Evolutionary conservation across 1,140 invertebrate species (phyloP).

Genomic region (Drosophila nikananu): DNA sequence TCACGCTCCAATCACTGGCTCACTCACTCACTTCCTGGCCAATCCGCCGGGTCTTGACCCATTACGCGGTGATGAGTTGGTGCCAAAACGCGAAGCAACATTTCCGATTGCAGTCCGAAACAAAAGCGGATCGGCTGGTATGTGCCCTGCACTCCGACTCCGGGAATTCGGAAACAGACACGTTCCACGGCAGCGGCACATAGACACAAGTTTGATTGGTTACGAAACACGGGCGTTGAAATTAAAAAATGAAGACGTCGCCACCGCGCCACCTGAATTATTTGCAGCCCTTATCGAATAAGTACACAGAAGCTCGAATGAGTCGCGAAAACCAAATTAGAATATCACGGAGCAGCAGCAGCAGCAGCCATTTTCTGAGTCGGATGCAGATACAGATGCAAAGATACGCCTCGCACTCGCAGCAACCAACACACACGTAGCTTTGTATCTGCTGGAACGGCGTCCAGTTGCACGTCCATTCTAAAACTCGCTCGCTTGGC

Average conservation of each 20-base stretch:
- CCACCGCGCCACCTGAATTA: constrained; percentile 59
- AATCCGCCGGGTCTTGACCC: constrained; percentile 13
- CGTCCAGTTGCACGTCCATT: constrained; percentile 43
- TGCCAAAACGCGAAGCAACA: constrained; percentile 1
- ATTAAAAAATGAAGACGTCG: constrained; percentile 78
- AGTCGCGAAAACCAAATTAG: constrained; percentile 73
- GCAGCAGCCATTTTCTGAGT: constrained; percentile 49
- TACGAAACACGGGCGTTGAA: constrained; percentile 79
- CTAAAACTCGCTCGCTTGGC: constrained; percentile 38
- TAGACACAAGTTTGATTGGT: constrained; percentile 82
- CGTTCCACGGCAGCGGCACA: constrained; percentile 59
- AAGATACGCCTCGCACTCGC: neutral
- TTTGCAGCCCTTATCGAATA: constrained; percentile 77
- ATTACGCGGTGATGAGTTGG: constrained; percentile 17
- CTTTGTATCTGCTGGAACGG: constrained; percentile 25
- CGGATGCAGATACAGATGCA: constrained; percentile 38
- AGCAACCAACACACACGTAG: neutral
- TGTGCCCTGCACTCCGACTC: constrained; percentile 57
- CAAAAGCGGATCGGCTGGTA: constrained; percentile 4
- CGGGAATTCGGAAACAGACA: constrained; percentile 79
- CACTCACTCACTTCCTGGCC: constrained; percentile 35
- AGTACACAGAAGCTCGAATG: constrained; percentile 59
- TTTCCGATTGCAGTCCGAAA: constrained; percentile 42
- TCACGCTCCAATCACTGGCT: constrained; percentile 17
- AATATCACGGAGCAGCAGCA: constrained; percentile 59